phyloP scores from a whole-genome alignment of 2,113 vertebrate species.

The Enhydra lutris region DNA sequence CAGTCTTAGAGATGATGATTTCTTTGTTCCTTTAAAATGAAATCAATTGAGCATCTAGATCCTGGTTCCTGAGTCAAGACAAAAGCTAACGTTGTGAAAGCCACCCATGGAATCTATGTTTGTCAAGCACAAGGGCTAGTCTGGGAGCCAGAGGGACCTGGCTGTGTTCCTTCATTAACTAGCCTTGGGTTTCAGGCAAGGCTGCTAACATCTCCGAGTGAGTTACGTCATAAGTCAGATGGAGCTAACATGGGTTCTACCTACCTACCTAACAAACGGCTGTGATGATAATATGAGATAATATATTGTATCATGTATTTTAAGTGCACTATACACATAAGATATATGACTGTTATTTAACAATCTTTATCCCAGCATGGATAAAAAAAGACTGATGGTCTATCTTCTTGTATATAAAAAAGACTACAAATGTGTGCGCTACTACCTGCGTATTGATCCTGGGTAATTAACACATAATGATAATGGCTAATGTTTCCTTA shows the following conservation, averaged over 20 bases:
- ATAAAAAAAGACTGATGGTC: neutral
- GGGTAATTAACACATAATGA: neutral
- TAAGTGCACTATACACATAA: neutral
- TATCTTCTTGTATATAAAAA: neutral
- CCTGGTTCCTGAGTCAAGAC: neutral
- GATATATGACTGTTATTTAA: neutral
- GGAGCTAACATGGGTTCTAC: neutral
- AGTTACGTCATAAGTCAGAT: neutral
- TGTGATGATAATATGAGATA: neutral
- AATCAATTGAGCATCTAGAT: slow-evolving; percentile 50
- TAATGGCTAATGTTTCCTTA: neutral
- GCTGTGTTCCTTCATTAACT: neutral
- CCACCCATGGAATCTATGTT: neutral
- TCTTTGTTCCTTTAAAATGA: slow-evolving; percentile 53
- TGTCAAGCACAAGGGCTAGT: neutral
- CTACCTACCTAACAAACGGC: neutral
- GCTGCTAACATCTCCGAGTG: neutral
- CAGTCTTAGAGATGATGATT: slow-evolving; percentile 4
- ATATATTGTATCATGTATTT: neutral
- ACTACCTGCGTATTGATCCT: neutral
- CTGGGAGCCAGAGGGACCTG: neutral
- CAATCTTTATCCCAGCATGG: neutral
- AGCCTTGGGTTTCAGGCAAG: neutral
- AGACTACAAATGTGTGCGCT: neutral
- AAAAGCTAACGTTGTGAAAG: neutral